Evolutionary conservation across 2,888 invertebrate genomes (phyloP), one percentile per base, ranked within the genome.

Genomic region (Papilio gigon): DNA sequence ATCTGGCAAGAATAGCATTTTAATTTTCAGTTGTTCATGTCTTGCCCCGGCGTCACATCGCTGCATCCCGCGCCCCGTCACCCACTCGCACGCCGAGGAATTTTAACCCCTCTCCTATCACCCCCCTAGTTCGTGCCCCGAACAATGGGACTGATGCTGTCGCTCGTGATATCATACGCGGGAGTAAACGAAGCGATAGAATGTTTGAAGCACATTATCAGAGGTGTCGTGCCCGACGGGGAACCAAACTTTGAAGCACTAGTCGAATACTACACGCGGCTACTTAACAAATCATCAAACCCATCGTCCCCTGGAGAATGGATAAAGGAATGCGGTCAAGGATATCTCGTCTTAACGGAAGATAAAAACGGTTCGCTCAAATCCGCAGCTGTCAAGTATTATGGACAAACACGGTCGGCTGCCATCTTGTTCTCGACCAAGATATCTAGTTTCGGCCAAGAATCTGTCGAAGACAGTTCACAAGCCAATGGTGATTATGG

Each of bases 161-260:
- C 97, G 63, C 90, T 95, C 78, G 89, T 96, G 72, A 93, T 96
- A 72, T 93, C 95, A 72, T 96, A 96, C 85, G 94, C 96, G 73
- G 96, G 97, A 71, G 94, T 95, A 33, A 81, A 95, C 76, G 96
- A 97, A 84, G 92, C 95, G 53, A 78, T 94, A 65, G 93, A 94
- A 69, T 94, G 94, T 77, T 83, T 93, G 76, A 85, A 86, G 70
- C 92, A 93, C 76, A 87, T 94, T 53, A 78, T 90, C 60, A 87
- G 87, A 74, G 92, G 93, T 62, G 75, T 92, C 72, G 65, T 92
- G 42, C 91, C 92, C n/a, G 78, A 82, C 47, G 79, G 83, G 35
- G 84, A 91, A 40, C 88, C 88, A 17, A 83, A 90, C 76, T 88
- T 91, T 73, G 80, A 85, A 73, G 88, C 87, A 65, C 82, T 90